phyloP scores from a whole-genome alignment of 2,113 vertebrate species.

The Tragelaphus imberbis region DNA sequence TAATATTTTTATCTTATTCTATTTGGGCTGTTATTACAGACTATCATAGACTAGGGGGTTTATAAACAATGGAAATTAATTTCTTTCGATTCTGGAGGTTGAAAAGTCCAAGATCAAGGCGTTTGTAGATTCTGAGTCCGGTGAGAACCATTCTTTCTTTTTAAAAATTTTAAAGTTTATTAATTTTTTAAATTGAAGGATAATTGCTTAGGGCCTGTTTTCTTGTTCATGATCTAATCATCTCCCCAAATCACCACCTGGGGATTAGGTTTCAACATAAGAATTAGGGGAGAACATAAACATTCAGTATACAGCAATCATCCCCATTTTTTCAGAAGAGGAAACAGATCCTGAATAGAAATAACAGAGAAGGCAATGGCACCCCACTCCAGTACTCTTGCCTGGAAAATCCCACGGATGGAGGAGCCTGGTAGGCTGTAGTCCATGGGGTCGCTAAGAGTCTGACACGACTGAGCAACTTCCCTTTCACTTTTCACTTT shows the following conservation, averaged over 20 bases:
- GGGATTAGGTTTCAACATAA: neutral
- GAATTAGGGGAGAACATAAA: neutral
- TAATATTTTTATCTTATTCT: neutral
- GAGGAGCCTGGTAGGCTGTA: too few species aligned
- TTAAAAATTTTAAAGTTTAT: neutral
- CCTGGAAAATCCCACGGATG: too few species aligned
- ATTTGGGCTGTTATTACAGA: neutral
- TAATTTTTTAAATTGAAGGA: neutral
- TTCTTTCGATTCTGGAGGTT: neutral
- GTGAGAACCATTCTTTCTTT: neutral
- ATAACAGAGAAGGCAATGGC: neutral
- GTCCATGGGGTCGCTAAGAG: too few species aligned
- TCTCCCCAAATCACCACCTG: neutral
- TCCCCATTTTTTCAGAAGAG: constrained; percentile 17
- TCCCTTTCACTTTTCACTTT: too few species aligned
- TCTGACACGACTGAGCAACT: too few species aligned
- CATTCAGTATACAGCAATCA: neutral
- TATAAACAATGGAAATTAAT: neutral
- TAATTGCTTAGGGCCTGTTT: neutral
- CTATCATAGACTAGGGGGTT: neutral
- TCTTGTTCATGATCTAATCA: neutral
- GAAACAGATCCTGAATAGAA: neutral
- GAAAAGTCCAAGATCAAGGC: neutral
- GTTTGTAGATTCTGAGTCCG: neutral
- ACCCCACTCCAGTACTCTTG: too few species aligned